Evolutionary conservation across 2,888 invertebrate species (phyloP), one percentile per base, ranked within the genome.

Genomic region (Labia minor): DNA sequence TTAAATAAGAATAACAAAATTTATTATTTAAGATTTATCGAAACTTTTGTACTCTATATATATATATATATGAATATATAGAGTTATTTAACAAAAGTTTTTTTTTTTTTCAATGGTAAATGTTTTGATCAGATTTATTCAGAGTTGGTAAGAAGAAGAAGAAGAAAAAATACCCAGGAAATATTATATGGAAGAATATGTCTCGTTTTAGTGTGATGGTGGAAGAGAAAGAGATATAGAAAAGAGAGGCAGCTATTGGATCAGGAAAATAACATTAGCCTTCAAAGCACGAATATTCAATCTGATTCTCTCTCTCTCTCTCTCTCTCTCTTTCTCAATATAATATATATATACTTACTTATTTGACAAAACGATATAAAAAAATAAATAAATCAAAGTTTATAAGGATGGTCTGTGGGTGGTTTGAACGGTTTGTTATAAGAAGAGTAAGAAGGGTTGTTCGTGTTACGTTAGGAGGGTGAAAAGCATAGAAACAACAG

Each of bases 221-320:
- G n/a, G n/a, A n/a, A n/a, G n/a, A n/a, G n/a, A n/a, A n/a, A n/a
- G n/a, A n/a, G n/a, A n/a, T 26, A 26, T 6, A 26, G 26, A 26
- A 26, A 26, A 26, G 3, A 8, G 26, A n/a, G n/a, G n/a, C n/a
- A 26, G 26, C 26, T 26, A 6, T 49, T 49, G 49, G 49, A 49
- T 49, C 8, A 49, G 49, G 14, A 49, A 33, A 33, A 33, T 33
- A 33, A 14, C 49, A 49, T 49, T 49, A 49, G 49, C 16, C 49
- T 49, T 49, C 49, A 49, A 49, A 49, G 49, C 49, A 49, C 49
- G 49, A 49, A 49, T 49, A 49, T 49, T 49, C 49, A 49, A 49
- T 49, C 49, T 49, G 16, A 4, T 49, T n/a, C 49, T 49, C n/a
- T n/a, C n/a, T n/a, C n/a, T n/a, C n/a, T n/a, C n/a, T n/a, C n/a